Conservation (phyloP, 2,797 vertebrate species). For the Ctenopoma kingsleyae region DNA sequence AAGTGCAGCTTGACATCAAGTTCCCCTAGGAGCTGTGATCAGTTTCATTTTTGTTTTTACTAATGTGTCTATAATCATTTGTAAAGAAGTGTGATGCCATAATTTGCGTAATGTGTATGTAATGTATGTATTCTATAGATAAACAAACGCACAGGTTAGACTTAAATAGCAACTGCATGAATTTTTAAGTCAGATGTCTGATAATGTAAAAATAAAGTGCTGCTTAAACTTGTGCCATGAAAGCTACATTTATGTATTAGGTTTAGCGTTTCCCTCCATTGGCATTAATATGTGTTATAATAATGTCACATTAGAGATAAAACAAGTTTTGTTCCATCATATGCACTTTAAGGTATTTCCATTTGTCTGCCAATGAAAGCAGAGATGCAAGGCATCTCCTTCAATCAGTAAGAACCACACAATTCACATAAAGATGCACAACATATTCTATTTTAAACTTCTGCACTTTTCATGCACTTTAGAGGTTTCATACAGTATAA, state of each 20-base stretch:
- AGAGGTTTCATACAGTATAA: slow-evolving; percentile 1
- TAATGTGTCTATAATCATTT: too few species aligned
- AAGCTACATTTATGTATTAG: background rate
- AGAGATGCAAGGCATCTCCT: slow-evolving; percentile 1
- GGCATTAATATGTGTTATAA: background rate
- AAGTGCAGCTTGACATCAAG: too few species aligned
- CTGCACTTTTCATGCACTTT: background rate
- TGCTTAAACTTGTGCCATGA: background rate
- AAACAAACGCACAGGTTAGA: too few species aligned
- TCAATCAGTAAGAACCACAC: slow-evolving; percentile 6
- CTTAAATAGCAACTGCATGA: background rate
- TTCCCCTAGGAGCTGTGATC: too few species aligned
- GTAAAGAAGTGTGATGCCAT: too few species aligned
- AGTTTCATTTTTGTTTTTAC: too few species aligned
- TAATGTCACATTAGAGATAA: background rate
- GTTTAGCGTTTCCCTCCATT: too few species aligned
- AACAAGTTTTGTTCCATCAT: slow-evolving; percentile 14
- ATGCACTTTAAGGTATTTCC: slow-evolving; percentile 16
- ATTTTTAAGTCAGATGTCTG: background rate
- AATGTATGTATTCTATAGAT: background rate
- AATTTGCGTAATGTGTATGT: too few species aligned
- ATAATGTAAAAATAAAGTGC: too few species aligned
- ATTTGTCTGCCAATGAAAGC: slow-evolving; percentile 19
- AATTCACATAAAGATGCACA: background rate
- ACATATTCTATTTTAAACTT: background rate